Base-by-base conservation (phyloP, 1,140 invertebrate genomes). In the Aphaenogaster rudis region DNA sequence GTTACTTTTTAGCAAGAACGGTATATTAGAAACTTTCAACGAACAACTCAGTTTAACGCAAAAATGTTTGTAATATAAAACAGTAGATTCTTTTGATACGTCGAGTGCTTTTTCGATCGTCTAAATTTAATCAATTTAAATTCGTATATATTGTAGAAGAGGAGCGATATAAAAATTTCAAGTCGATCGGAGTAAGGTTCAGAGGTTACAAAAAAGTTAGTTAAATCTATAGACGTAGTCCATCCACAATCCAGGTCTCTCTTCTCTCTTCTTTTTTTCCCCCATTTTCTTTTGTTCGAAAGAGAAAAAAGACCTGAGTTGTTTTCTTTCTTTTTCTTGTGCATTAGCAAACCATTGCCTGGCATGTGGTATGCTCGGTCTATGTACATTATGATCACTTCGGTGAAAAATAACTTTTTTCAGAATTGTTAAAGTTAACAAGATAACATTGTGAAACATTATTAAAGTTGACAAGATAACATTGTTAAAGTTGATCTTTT, bases 11-110 rank as follows among this genome's bases (percentile, higher is more conserved):
- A 54, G 50, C 50, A 17, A 54, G 48, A 52, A 42, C n/a, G 21
- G 63, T 11, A 28, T 9, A 81, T 54, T 36, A 15, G n/a, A 81
- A 39, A 54, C 50, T 67, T 80, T 28, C 13, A 8, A 21, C 11
- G 28, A 39, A 21, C 13, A 54, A 15, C n/a, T 2, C 11, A 42
- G 28, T 64, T 78, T 78, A 48, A 17, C 36, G 42, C 6, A 36
- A 61, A 63, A 42, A 64, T 48, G 2, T 52, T n/a, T 61, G 39
- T 64, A 63, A 48, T n/a, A 50, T 33, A 11, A 21, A 66, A 79
- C 11, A 50, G 7, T 21, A 36, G n/a, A 6, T 21, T 5, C 9
- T 79, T 33, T 78, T 45, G 15, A 45, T 21, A 79, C n/a, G 1
- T 36, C 17, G 7, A 50, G 3, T 21, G 42, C 17, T 50, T 48